Base-by-base conservation (phyloP, 2,797 vertebrate species). In the Platalea minor region DNA sequence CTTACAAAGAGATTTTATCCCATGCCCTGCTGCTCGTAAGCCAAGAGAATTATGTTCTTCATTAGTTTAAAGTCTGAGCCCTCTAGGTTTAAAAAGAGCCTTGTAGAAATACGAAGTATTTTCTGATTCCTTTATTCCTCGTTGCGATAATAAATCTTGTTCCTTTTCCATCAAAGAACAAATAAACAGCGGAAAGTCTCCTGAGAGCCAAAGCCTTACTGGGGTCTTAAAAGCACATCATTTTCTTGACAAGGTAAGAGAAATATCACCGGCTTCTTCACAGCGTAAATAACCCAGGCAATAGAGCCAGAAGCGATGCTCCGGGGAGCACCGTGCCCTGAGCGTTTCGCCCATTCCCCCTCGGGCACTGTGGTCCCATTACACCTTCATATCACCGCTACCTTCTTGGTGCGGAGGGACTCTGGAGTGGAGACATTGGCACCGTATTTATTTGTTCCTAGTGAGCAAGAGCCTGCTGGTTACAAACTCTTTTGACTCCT, bases 131-230 rank as follows among this genome's bases (percentile, higher is more conserved):
- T 80, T 86, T 50, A 48, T 57, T 88, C 68, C 51, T 51, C 0
- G 0, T 26, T 41, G 60, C 33, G 31, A 41, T 31, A 37, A 57
- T 65, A 80, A 85, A 73, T 48, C 59, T 88, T 57, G 37, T 21
- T 79, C 31, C 31, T 91, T 84, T 91, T 80, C 37, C 33, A 61
- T 15, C 4, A 3, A 41, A 64, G 50, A 78, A 85, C 16, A 75
- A 82, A 77, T 31, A 92, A 90, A 61, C 8, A 65, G 41, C 3
- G 20, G 8, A 43, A 53, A n/a, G 7, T 50, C 13, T 54, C 56
- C 13, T 0, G 0, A 50, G n/a, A 95, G 31, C 63, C 0, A 0
- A 82, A 90, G 56, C 18, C 17, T 85, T 72, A 11, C 16, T 37
- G 46, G 19, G 11, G 51, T 45, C 79, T 76, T 79, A 31, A 85